A percentile compares a stretch with the other conserved stretches of the same genome.
phyloP scores from a whole-genome alignment of 2,888 invertebrate genomes.

The Orthosia gracilis region DNA sequence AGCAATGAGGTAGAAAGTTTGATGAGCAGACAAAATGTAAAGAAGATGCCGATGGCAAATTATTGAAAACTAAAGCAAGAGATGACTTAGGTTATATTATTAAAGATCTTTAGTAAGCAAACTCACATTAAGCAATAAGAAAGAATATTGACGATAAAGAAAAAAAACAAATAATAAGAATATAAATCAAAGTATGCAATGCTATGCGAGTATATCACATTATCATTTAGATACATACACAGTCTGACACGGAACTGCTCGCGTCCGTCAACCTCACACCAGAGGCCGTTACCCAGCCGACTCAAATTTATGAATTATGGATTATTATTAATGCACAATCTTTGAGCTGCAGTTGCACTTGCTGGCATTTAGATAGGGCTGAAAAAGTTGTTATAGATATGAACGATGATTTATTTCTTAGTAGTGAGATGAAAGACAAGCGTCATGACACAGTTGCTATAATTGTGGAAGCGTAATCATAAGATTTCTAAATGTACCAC shows the following conservation, averaged over 20 bases:
- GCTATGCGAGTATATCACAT: slow-evolving; percentile 12
- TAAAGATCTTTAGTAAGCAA: neutral
- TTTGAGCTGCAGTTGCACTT: slow-evolving; percentile 21
- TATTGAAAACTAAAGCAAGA: neutral
- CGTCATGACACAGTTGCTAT: neutral
- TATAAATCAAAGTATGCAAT: neutral
- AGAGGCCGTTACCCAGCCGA: slow-evolving; percentile 45
- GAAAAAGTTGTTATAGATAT: neutral
- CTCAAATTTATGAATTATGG: slow-evolving; percentile 54
- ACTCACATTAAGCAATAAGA: neutral
- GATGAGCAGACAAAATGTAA: neutral
- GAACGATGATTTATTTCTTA: neutral
- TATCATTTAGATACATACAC: slow-evolving; percentile 29
- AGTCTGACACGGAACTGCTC: slow-evolving; percentile 47
- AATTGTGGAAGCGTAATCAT: too few relatives aligned
- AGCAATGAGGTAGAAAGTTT: neutral
- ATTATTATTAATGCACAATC: slow-evolving; percentile 46
- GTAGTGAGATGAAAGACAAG: neutral
- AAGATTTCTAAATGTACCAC: neutral
- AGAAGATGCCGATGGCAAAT: neutral
- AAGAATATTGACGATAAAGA: neutral
- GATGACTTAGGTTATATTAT: neutral
- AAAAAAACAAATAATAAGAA: slow-evolving; percentile 9
- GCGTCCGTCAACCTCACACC: slow-evolving; percentile 58
- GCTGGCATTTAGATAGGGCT: neutral